Percentiles rank a stretch among this genome's conserved stretches.
Conservation (phyloP, 2,113 vertebrate genomes). For the Pterophyllum scalare region DNA sequence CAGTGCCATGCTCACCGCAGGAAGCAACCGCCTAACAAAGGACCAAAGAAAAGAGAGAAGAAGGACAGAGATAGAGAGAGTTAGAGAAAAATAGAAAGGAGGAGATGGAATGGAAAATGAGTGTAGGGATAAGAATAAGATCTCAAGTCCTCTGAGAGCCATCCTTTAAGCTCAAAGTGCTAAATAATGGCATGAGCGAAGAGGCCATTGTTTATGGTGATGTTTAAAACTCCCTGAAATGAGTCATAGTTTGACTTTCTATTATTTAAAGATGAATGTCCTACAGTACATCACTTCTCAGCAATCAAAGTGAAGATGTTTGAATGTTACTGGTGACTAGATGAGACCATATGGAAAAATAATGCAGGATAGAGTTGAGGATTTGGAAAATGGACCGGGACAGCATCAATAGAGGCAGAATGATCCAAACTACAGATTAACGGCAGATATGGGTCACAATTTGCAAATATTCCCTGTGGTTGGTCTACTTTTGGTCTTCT, state of each 20-base stretch:
- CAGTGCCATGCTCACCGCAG: constrained; percentile 78
- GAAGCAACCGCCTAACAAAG: constrained; percentile 73
- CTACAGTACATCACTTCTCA: background rate
- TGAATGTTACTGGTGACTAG: constrained; percentile 10
- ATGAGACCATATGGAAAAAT: constrained; percentile 47
- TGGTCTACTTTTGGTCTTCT: constrained; percentile 53
- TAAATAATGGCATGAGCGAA: background rate
- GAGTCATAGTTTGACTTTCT: background rate
- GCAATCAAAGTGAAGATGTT: background rate
- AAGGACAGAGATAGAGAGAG: constrained; percentile 28
- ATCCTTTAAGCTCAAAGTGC: background rate
- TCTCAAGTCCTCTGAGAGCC: background rate
- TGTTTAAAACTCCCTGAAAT: background rate
- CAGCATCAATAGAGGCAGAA: constrained; percentile 49
- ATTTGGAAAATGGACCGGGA: constrained; percentile 50
- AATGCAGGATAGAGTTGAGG: constrained; percentile 8
- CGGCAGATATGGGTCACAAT: constrained; percentile 60
- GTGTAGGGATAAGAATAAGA: constrained; percentile 29
- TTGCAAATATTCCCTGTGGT: constrained; percentile 53
- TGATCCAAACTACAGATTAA: constrained; percentile 64
- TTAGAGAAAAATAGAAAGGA: constrained; percentile 7
- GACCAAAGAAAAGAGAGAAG: constrained; percentile 58
- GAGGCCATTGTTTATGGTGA: background rate
- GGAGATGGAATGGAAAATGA: constrained; percentile 39
- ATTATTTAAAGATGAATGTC: constrained; percentile 1